These are phyloP conservation scores for Copidosoma floridanum DNA, from an alignment of 1,140 invertebrate species.

Conservation along the genomic window DNA sequence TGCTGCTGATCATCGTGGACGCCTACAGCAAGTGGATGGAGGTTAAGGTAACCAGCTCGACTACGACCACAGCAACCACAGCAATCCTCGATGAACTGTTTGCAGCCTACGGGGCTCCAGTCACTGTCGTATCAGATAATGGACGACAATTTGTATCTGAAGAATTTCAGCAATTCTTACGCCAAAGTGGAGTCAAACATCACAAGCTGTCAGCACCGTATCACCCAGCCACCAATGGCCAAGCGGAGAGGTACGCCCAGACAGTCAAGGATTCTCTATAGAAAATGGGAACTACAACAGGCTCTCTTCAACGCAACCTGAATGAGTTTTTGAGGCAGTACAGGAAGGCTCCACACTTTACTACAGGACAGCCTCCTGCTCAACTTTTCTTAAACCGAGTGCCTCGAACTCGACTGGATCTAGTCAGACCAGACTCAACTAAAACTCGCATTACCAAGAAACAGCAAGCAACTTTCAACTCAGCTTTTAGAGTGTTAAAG, in stretches of 20 bases:
- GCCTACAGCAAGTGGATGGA: too few species aligned
- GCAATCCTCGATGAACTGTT: not conserved
- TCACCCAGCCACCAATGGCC: not conserved
- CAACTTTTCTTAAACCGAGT: too few species aligned
- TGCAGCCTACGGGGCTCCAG: too few species aligned
- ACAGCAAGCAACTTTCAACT: not conserved
- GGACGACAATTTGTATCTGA: too few species aligned
- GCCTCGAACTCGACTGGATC: slow-evolving; percentile 16
- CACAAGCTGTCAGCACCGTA: too few species aligned
- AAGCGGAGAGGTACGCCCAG: slow-evolving; percentile 10
- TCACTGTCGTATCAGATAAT: too few species aligned
- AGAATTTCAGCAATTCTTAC: slow-evolving; percentile 27
- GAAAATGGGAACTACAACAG: slow-evolving; percentile 19
- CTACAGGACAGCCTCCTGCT: slow-evolving; percentile 23
- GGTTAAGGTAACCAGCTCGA: slow-evolving; percentile 22
- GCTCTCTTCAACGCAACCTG: slow-evolving; percentile 22
- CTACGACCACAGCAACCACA: slow-evolving; percentile 26
- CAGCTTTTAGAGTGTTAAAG: not conserved
- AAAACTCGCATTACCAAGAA: too few species aligned
- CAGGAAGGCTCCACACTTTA: too few species aligned
- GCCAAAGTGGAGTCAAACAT: slow-evolving; percentile 37
- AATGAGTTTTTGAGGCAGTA: too few species aligned
- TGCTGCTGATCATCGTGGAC: not conserved
- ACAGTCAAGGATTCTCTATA: slow-evolving; percentile 33
- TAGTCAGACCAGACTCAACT: not conserved